A percentile compares a stretch with the other conserved stretches of the same genome.
Evolutionary conservation across 37 sponge, comb jelly and placozoan genomes (phyloP).

Genomic region (Haliclona indistincta): DNA sequence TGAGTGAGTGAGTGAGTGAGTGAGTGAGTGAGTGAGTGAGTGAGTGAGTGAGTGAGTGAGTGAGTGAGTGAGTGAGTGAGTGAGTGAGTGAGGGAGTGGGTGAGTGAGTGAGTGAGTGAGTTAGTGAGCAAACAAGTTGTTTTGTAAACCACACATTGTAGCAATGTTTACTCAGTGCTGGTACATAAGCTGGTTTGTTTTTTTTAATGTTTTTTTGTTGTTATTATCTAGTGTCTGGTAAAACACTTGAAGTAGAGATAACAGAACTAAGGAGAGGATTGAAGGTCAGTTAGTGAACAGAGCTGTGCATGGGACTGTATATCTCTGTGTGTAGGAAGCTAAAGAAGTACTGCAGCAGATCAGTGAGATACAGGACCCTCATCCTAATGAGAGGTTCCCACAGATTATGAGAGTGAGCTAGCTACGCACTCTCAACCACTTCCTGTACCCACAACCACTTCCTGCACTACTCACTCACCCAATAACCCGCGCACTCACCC

Average conservation of each 20-base stretch:
- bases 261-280: constrained; percentile 60
- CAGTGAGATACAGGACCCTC: constrained; percentile 4
- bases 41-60: too few species aligned
- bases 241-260: constrained; percentile 73
- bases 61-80: background rate
- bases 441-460: background rate
- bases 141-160: background rate
- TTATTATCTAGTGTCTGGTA: constrained; percentile 64
- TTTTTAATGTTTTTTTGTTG: too few species aligned
- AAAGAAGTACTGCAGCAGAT: constrained; percentile 31
- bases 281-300: constrained; percentile 17
- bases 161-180: background rate
- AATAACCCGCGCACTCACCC: background rate
- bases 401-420: constrained; percentile 71
- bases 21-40: too few species aligned
- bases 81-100: too few species aligned
- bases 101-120: too few species aligned
- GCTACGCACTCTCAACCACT: background rate
- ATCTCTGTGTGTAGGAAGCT: constrained; percentile 30
- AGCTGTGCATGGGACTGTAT: background rate
- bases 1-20: too few species aligned
- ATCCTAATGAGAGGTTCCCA: constrained; percentile 52
- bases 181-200: too few species aligned
- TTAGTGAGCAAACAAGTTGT: too few species aligned
- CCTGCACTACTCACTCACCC: background rate